Percentiles rank a stretch among this genome's conserved stretches.
phyloP scores from a whole-genome alignment of 1,140 invertebrate genomes.

The Heterodera schachtii region DNA sequence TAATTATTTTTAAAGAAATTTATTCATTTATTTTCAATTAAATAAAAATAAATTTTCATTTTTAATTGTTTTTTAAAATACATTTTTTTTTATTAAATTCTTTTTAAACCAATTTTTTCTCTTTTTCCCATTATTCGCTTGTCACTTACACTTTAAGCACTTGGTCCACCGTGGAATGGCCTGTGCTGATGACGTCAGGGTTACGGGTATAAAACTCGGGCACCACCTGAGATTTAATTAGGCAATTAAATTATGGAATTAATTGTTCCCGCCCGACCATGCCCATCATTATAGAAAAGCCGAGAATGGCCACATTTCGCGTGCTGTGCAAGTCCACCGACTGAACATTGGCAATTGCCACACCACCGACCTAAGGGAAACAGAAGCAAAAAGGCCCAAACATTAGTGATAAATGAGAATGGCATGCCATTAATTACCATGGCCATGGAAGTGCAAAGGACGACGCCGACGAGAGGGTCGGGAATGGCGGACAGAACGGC shows the following conservation, averaged over 20 bases:
- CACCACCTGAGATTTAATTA: slow-evolving; percentile 50
- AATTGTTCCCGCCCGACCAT: slow-evolving; percentile 31
- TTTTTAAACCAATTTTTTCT: too few relatives aligned
- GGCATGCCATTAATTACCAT: slow-evolving; percentile 45
- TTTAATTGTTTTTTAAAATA: too few relatives aligned
- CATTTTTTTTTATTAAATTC: too few relatives aligned
- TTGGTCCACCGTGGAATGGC: slow-evolving; percentile 37
- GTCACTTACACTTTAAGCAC: slow-evolving; percentile 33
- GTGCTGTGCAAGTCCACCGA: slow-evolving; percentile 66
- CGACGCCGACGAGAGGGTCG: slow-evolving; percentile 63
- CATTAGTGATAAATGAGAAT: background rate
- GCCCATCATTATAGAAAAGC: slow-evolving; percentile 67
- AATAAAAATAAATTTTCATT: too few relatives aligned
- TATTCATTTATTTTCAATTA: background rate
- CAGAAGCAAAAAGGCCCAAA: too few relatives aligned
- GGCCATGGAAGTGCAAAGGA: slow-evolving; percentile 66
- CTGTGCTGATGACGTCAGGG: slow-evolving; percentile 8
- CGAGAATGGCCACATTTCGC: slow-evolving; percentile 67
- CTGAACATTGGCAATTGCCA: slow-evolving; percentile 59
- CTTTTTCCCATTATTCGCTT: too few relatives aligned
- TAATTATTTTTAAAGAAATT: background rate
- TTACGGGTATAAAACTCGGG: slow-evolving; percentile 30
- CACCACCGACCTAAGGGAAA: slow-evolving; percentile 61
- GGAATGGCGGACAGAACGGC: slow-evolving; percentile 64
- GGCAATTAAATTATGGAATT: background rate